Conservation (phyloP, 2,888 invertebrate genomes). For the Prosopocoilus inquinatus region DNA sequence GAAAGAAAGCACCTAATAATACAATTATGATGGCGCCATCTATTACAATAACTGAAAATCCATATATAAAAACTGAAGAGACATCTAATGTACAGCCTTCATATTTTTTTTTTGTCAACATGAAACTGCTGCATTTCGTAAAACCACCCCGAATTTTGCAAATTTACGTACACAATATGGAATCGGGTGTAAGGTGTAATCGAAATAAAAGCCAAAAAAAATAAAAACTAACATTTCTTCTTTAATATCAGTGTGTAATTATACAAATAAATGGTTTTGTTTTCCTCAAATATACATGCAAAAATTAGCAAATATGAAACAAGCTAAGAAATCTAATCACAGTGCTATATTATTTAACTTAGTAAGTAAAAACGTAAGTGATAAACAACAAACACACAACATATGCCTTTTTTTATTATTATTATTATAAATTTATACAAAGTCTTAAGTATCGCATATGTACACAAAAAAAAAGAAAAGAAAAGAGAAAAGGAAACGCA, state of each 20-base stretch:
- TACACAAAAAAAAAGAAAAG: conserved; percentile 28
- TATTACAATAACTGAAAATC: no score
- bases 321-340: conserved; percentile 43
- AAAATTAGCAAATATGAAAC: conserved; percentile 29
- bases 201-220: not conserved
- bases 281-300: conserved; percentile 35
- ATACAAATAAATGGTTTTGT: conserved; percentile 34
- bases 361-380: conserved; percentile 28
- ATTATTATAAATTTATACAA: conserved; percentile 30
- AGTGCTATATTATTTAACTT: conserved; percentile 41
- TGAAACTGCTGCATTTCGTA: no score
- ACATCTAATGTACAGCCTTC: no score
- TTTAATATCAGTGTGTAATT: conserved; percentile 34
- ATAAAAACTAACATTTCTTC: conserved; percentile 40
- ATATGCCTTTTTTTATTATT: conserved; percentile 25
- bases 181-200: not conserved
- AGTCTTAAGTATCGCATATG: conserved; percentile 27
- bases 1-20: no score
- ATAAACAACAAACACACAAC: conserved; percentile 41
- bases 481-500: conserved; percentile 13
- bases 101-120: no score
- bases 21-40: no score
- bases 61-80: no score
- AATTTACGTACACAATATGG: no score
- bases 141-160: no score